A percentile compares a stretch with the other conserved stretches of the same genome.
phyloP scores from a whole-genome alignment of 2,113 vertebrate species.

The Percopsis transmontana region DNA sequence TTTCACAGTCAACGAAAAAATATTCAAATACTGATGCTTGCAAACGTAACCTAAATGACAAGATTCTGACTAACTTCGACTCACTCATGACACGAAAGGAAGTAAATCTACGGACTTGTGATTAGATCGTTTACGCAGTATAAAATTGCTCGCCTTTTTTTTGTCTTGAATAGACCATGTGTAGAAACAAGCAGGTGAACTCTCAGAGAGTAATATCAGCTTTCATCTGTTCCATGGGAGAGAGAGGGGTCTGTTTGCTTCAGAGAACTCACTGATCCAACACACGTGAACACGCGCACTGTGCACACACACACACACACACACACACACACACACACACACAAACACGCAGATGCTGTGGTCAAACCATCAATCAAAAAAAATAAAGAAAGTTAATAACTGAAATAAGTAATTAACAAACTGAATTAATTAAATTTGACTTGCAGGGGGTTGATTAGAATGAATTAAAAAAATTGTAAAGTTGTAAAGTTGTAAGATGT shows the following conservation, averaged over 20 bases:
- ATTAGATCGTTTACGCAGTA: conserved; percentile 51
- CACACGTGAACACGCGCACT: conserved; percentile 10
- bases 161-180: conserved; percentile 15
- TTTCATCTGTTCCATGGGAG: conserved; percentile 49
- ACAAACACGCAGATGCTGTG: conserved; percentile 10
- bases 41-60: not conserved
- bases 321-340: conserved; percentile 5
- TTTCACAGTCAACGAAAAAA: not conserved
- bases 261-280: conserved; percentile 71
- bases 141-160: conserved; percentile 49
- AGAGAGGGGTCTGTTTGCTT: conserved; percentile 56
- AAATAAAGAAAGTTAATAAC: conserved; percentile 53
- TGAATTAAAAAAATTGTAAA: not conserved
- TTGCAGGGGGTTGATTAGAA: not conserved
- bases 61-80: conserved; percentile 1
- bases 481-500: not conserved
- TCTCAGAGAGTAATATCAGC: conserved; percentile 56
- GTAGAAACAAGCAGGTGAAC: conserved; percentile 38
- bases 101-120: conserved; percentile 13
- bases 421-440: not conserved
- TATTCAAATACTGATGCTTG: not conserved
- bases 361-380: conserved; percentile 44
- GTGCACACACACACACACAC: not conserved
- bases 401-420: conserved; percentile 30
- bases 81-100: conserved; percentile 14